These are phyloP conservation scores for Varanus komodoensis DNA, from an alignment of 2,113 vertebrate species.

Conservation along the genomic window DNA sequence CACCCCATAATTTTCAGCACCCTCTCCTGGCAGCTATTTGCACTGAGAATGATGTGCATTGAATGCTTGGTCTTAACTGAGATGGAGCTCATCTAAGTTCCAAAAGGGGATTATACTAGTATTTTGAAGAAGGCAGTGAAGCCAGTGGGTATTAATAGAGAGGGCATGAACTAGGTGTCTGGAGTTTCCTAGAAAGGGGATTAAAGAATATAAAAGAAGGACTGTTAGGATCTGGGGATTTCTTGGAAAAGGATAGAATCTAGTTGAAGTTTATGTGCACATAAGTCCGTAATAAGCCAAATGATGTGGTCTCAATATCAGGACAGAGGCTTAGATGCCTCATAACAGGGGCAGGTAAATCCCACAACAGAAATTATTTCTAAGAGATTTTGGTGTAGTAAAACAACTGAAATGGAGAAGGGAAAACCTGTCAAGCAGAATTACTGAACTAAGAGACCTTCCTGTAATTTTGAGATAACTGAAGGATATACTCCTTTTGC, in stretches of 20 bases:
- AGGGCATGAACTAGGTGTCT: neutral
- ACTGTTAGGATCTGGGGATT: conserved; percentile 47
- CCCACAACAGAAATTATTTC: neutral
- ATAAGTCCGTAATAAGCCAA: neutral
- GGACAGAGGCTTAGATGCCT: neutral
- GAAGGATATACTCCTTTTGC: neutral
- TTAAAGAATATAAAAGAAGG: neutral
- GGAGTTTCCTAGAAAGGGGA: neutral
- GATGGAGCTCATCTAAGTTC: neutral
- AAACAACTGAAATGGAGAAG: neutral
- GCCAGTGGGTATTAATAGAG: neutral
- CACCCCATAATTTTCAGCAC: neutral
- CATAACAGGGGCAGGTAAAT: no score
- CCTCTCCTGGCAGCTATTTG: neutral
- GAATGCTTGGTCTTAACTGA: neutral
- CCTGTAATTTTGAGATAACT: neutral
- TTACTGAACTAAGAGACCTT: neutral
- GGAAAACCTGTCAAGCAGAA: neutral
- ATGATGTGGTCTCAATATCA: neutral
- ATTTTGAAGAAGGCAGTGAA: neutral
- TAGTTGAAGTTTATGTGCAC: neutral
- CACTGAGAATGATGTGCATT: neutral
- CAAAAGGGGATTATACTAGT: neutral
- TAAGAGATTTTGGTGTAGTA: neutral
- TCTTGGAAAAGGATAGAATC: conserved; percentile 55